Evolutionary conservation across 64 coral and sea anemone genomes (phyloP).

Genomic region (Pocillopora damicornis): DNA sequence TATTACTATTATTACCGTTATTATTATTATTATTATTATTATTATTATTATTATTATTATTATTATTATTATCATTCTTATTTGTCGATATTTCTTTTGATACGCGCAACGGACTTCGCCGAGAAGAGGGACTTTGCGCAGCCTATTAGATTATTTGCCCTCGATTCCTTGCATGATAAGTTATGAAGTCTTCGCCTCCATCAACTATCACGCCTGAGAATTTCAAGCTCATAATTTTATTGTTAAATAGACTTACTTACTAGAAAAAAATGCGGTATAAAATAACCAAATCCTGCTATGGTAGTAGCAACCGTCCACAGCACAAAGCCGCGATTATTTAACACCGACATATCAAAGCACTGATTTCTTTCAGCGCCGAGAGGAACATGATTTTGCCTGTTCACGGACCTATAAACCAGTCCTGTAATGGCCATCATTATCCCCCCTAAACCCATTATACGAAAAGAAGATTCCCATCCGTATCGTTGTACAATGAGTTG

Average conservation of each 20-base stretch:
- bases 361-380: neutral
- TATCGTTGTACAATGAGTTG: constrained; percentile 57
- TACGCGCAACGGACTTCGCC: too few species aligned
- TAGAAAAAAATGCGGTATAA: constrained; percentile 82
- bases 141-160: too few species aligned
- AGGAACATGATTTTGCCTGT: constrained; percentile 21
- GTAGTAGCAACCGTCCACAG: constrained; percentile 73
- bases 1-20: too few species aligned
- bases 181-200: too few species aligned
- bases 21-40: too few species aligned
- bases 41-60: too few species aligned
- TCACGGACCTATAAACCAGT: constrained; percentile 50
- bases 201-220: too few species aligned
- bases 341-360: constrained; percentile 65
- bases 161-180: too few species aligned
- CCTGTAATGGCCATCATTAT: constrained; percentile 57
- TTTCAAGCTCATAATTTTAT: neutral
- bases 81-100: too few species aligned
- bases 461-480: constrained; percentile 59
- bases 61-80: too few species aligned
- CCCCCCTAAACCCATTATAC: constrained; percentile 45
- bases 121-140: too few species aligned
- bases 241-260: constrained; percentile 21
- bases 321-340: constrained; percentile 78
- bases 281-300: constrained; percentile 75